Conservation (phyloP, 1,140 invertebrate species). For the Oreohelix idahoensis region DNA sequence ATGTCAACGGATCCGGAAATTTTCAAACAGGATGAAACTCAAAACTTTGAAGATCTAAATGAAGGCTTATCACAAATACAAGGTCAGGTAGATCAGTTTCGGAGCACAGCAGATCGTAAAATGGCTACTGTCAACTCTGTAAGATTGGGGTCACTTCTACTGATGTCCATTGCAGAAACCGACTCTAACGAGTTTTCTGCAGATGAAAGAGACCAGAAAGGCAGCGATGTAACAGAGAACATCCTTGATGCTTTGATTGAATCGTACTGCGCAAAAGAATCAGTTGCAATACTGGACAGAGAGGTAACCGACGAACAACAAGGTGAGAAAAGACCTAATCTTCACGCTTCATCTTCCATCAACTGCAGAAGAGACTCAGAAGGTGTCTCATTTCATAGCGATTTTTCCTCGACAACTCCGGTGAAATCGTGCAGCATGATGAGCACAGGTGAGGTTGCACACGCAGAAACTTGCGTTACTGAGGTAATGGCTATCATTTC, state of each 20-base stretch:
- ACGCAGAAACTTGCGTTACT: neutral
- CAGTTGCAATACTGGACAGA: neutral
- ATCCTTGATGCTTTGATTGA: neutral
- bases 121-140: neutral
- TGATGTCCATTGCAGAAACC: neutral
- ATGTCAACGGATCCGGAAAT: no score
- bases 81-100: neutral
- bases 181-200: neutral
- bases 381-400: neutral
- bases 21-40: no score
- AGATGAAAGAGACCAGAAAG: neutral
- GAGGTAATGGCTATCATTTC: slow-evolving; percentile 29
- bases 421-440: neutral
- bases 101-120: neutral
- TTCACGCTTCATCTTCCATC: neutral
- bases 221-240: neutral
- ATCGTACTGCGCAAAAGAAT: neutral
- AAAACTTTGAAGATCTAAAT: no score
- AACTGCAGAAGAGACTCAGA: neutral
- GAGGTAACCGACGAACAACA: neutral
- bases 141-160: no score
- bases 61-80: neutral
- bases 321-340: neutral
- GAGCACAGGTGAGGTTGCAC: neutral
- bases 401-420: neutral